Evolutionary conservation across 2,797 vertebrate genomes (phyloP).

Genomic region (Thalassophryne amazonica): DNA sequence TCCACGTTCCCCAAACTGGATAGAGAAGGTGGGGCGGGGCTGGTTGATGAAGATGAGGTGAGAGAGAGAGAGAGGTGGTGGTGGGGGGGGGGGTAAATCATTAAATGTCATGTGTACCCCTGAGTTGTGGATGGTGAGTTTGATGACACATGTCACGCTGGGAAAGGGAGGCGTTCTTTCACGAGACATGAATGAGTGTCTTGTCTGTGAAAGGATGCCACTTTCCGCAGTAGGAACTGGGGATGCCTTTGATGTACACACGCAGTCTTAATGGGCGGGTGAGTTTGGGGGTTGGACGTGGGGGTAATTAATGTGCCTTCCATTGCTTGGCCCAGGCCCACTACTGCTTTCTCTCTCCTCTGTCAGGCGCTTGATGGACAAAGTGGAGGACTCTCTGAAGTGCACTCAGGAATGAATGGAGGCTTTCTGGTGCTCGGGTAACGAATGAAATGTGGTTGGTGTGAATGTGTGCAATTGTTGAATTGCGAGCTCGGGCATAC

Average conservation of each 20-base stretch:
- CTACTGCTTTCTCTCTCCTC: conserved; percentile 39
- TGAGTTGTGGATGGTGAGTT: neutral
- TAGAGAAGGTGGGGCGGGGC: neutral
- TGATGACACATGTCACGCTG: neutral
- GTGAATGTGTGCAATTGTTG: conserved; percentile 24
- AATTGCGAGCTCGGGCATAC: conserved; percentile 43
- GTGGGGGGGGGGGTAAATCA: conserved; percentile 13
- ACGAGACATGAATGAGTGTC: conserved; percentile 58
- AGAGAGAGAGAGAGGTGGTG: neutral
- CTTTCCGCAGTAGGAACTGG: conserved; percentile 26
- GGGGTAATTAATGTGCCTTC: conserved; percentile 57
- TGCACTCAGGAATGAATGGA: conserved; percentile 58
- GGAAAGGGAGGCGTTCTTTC: conserved; percentile 30
- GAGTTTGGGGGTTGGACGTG: conserved; percentile 4
- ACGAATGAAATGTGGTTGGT: conserved; percentile 32
- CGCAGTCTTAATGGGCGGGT: conserved; percentile 15
- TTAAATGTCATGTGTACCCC: conserved; percentile 45
- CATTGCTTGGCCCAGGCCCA: conserved; percentile 15
- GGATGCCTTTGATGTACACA: conserved; percentile 51
- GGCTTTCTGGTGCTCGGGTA: conserved; percentile 54
- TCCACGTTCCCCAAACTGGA: conserved; percentile 59
- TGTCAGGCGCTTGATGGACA: conserved; percentile 51
- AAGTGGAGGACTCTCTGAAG: conserved; percentile 58
- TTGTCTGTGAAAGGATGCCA: conserved; percentile 43
- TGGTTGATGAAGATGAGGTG: neutral